These are phyloP conservation scores for Holothuria glaberrima DNA, from an alignment of 35 echinoderm and acorn worm genomes.

Conservation along the genomic window DNA sequence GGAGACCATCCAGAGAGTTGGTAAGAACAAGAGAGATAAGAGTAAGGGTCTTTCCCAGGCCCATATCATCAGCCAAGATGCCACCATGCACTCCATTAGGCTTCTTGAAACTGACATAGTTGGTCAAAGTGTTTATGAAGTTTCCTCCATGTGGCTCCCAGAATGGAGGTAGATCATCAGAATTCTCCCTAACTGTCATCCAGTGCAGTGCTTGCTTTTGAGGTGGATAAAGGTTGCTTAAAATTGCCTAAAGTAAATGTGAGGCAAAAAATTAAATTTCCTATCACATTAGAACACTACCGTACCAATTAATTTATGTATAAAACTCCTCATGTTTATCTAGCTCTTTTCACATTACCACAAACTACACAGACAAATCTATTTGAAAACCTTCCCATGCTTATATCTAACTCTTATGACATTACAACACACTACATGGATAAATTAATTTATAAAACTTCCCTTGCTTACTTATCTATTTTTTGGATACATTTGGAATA, in stretches of 20 bases:
- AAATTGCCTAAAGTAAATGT: conserved; percentile 54
- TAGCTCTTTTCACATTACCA: no score
- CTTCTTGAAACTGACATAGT: conserved; percentile 68
- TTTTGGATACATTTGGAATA: no score
- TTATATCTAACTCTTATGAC: no score
- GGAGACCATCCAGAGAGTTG: conserved; percentile 4
- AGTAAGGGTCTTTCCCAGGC: conserved; percentile 80
- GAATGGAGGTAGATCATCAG: conserved; percentile 71
- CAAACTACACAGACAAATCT: no score
- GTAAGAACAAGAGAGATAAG: conserved; percentile 74
- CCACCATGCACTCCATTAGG: conserved; percentile 78
- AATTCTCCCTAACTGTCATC: conserved; percentile 79
- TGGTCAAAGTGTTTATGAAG: conserved; percentile 78
- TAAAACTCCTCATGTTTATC: no score
- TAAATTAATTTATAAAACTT: no score
- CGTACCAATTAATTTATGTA: no score
- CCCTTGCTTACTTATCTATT: no score
- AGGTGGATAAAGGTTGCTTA: conserved; percentile 73
- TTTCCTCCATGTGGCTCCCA: conserved; percentile 63
- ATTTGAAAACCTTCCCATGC: no score
- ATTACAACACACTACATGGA: no score
- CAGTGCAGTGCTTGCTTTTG: conserved; percentile 93
- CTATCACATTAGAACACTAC: no score
- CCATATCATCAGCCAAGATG: conserved; percentile 92
- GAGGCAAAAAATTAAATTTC: no score